Evolutionary conservation across 2,797 vertebrate genomes (phyloP).

Genomic region (Fistularia commersonii): DNA sequence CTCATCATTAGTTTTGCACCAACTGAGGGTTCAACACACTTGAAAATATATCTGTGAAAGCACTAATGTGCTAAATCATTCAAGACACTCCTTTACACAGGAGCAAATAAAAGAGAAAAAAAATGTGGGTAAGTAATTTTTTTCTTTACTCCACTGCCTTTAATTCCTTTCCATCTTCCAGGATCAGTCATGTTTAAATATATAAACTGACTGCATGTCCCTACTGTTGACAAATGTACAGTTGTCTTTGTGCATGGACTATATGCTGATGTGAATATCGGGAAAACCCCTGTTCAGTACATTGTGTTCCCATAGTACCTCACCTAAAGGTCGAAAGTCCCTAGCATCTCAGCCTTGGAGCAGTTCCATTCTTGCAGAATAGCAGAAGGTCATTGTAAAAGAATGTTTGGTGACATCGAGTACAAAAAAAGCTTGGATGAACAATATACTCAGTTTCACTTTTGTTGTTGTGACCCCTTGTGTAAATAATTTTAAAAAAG

Average conservation of each 20-base stretch:
- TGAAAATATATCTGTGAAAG: conserved; percentile 83
- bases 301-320: too few species aligned
- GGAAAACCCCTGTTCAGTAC: too few species aligned
- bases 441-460: background rate
- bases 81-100: conserved; percentile 75
- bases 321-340: too few species aligned
- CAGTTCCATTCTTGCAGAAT: too few species aligned
- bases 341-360: too few species aligned
- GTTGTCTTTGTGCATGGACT: background rate
- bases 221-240: conserved; percentile 13
- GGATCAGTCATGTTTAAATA: conserved; percentile 70
- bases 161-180: conserved; percentile 60
- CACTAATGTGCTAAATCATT: conserved; percentile 85
- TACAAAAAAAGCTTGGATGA: too few species aligned
- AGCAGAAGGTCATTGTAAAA: too few species aligned
- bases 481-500: too few species aligned
- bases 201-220: conserved; percentile 38
- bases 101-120: conserved; percentile 87
- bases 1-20: conserved; percentile 80
- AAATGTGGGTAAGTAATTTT: conserved; percentile 66
- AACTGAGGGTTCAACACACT: conserved; percentile 80
- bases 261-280: background rate
- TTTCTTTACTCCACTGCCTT: conserved; percentile 68
- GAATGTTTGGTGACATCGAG: too few species aligned
- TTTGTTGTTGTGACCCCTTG: too few species aligned